phyloP scores from a whole-genome alignment of 2,797 vertebrate species.

The Coregonus sp. region DNA sequence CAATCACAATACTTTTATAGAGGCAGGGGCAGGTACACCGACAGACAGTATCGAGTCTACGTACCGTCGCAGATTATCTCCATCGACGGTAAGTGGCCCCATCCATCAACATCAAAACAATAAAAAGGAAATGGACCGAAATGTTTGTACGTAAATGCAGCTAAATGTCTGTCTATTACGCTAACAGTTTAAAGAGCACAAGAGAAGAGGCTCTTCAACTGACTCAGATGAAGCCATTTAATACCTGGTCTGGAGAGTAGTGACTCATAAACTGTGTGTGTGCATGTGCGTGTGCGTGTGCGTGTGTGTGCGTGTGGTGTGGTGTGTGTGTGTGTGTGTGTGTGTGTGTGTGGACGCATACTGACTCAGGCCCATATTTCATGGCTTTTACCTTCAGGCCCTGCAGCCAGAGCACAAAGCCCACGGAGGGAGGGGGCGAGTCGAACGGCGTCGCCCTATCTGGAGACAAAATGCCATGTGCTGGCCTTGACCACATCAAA shows the following conservation, averaged over 20 bases:
- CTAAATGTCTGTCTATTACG: neutral
- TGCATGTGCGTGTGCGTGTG: neutral
- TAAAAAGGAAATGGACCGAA: neutral
- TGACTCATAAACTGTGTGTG: neutral
- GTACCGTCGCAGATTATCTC: neutral
- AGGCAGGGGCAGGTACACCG: neutral
- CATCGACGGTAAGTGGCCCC: neutral
- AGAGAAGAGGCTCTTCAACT: neutral
- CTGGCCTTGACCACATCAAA: constrained; percentile 32
- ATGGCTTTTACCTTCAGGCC: constrained; percentile 1
- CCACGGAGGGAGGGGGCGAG: neutral
- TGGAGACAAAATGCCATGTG: constrained; percentile 4
- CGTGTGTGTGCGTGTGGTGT: neutral
- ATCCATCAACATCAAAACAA: neutral
- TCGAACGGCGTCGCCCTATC: neutral
- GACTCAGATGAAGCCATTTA: neutral
- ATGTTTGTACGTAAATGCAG: neutral
- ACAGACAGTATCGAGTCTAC: neutral
- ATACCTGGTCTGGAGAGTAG: neutral
- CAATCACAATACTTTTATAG: neutral
- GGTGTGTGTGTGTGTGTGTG: neutral
- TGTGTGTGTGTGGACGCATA: neutral
- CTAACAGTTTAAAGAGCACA: neutral
- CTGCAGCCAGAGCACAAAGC: neutral
- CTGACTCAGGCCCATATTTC: neutral